These are phyloP conservation scores for Hymenopus coronatus DNA, from an alignment of 2,888 invertebrate species.

Conservation along the genomic window DNA sequence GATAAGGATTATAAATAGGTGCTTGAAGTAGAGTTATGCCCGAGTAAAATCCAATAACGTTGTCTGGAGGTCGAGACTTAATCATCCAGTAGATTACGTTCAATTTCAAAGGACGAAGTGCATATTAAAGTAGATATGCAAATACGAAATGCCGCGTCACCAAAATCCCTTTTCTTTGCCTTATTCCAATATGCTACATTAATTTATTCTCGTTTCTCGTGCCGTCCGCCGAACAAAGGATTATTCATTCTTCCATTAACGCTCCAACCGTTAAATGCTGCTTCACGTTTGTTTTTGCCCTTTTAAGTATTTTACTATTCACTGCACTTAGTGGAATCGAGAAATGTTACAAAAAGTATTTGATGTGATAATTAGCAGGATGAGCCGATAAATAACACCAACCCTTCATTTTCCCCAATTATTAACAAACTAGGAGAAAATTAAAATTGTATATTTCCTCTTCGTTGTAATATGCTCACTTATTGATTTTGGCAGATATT, in stretches of 20 bases:
- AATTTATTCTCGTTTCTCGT: not conserved
- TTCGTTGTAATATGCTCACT: no score
- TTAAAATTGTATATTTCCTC: not conserved
- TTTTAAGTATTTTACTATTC: not conserved
- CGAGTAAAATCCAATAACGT: not conserved
- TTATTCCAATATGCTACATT: not conserved
- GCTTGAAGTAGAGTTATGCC: not conserved
- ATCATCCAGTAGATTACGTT: not conserved
- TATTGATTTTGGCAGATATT: no score
- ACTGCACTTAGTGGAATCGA: not conserved
- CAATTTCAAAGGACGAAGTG: not conserved
- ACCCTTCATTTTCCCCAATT: not conserved
- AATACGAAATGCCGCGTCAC: not conserved
- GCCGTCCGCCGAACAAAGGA: not conserved
- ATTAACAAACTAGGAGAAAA: not conserved
- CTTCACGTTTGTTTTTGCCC: not conserved
- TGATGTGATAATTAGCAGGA: not conserved
- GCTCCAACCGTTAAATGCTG: not conserved
- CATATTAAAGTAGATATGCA: not conserved
- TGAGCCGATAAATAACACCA: not conserved
- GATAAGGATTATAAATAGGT: not conserved
- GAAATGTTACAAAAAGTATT: not conserved
- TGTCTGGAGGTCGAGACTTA: not conserved
- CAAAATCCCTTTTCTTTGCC: not conserved
- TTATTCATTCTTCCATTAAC: not conserved